Evolutionary conservation across 2,888 invertebrate genomes (phyloP).

Genomic region (Leucophora obtusa): DNA sequence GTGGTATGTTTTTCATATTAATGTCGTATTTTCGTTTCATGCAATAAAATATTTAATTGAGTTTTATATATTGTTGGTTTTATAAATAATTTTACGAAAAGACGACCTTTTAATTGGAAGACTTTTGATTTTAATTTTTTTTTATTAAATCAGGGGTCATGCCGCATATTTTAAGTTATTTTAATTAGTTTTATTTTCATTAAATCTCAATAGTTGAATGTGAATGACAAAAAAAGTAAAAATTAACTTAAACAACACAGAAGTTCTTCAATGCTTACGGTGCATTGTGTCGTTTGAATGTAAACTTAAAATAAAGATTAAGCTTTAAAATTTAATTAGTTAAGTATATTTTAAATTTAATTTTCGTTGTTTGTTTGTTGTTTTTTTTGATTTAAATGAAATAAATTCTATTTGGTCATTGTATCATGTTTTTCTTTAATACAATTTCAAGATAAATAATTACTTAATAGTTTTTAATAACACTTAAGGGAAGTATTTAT

Average conservation of each 20-base stretch:
- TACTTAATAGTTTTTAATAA: too few relatives aligned
- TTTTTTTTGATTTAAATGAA: too few relatives aligned
- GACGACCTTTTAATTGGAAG: constrained; percentile 79
- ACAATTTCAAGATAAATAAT: too few relatives aligned
- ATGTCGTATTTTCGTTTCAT: constrained; percentile 29
- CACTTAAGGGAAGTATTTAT: too few relatives aligned
- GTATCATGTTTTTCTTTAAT: too few relatives aligned
- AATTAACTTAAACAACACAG: background rate
- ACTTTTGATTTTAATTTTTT: constrained; percentile 78
- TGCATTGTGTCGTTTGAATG: too few relatives aligned
- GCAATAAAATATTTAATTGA: constrained; percentile 31
- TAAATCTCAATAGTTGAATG: background rate
- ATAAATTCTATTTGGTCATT: too few relatives aligned
- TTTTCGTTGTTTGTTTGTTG: too few relatives aligned
- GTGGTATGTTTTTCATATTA: constrained; percentile 25
- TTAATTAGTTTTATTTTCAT: constrained; percentile 46
- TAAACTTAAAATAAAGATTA: too few relatives aligned
- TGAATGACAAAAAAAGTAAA: constrained; percentile 3
- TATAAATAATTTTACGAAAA: constrained; percentile 69
- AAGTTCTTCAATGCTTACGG: too few relatives aligned
- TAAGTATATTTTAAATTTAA: too few relatives aligned
- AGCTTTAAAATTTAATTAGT: too few relatives aligned
- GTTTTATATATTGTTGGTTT: background rate
- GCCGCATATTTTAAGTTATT: constrained; percentile 73
- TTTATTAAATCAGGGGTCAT: constrained; percentile 77